Evolutionary conservation across 2,888 invertebrate genomes (phyloP).

Genomic region (Rotaria macrura): DNA sequence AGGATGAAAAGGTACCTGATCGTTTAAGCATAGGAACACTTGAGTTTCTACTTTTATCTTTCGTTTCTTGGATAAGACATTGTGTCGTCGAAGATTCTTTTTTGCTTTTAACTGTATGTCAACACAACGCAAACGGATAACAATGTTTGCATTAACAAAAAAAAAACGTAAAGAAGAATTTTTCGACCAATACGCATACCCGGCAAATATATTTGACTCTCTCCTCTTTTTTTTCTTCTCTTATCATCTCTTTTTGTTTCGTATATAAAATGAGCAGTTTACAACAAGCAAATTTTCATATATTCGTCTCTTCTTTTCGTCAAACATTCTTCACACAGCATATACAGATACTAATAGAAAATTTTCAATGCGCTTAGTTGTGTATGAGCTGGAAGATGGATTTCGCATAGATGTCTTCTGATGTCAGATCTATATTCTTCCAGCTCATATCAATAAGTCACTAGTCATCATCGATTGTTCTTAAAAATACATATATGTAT

Average conservation of each 20-base stretch:
- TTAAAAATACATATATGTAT: background rate
- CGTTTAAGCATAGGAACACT: background rate
- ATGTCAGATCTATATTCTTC: constrained; percentile 23
- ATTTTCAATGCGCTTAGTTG: background rate
- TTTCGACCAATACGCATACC: constrained; percentile 8
- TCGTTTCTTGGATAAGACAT: constrained; percentile 3
- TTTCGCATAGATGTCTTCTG: background rate
- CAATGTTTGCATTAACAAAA: background rate
- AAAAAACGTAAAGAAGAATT: background rate
- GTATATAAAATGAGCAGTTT: constrained; percentile 5
- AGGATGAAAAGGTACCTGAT: background rate
- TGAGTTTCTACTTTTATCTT: background rate
- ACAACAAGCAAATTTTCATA: constrained; percentile 15
- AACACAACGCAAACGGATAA: background rate
- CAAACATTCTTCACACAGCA: background rate
- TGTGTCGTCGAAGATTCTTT: background rate
- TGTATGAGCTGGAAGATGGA: constrained; percentile 14
- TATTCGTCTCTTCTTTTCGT: background rate
- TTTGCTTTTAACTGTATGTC: background rate
- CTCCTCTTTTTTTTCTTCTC: background rate
- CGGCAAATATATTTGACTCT: background rate
- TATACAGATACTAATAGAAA: background rate
- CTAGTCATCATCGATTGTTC: background rate
- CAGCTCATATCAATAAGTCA: constrained; percentile 12
- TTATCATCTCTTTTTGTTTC: background rate